These are phyloP conservation scores for Mastomys coucha DNA, from an alignment of 2,113 vertebrate genomes.

Conservation along the genomic window DNA sequence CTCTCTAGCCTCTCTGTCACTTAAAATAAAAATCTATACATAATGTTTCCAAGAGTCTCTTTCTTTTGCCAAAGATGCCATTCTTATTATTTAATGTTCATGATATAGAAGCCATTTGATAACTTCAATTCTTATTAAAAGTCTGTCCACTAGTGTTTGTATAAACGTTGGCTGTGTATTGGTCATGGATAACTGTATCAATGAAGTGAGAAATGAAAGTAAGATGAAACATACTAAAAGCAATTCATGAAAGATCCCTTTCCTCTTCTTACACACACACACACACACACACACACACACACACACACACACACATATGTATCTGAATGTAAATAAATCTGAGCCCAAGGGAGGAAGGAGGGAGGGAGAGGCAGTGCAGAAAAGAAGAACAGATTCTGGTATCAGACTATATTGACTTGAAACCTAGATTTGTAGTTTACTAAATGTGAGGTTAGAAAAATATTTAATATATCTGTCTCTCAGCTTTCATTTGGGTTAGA, in stretches of 20 bases:
- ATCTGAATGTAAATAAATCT: background rate
- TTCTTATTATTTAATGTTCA: conserved; percentile 33
- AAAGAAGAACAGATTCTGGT: background rate
- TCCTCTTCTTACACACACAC: too few relatives aligned
- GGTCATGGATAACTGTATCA: background rate
- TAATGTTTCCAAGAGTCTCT: conserved; percentile 10
- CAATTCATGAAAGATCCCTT: background rate
- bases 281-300: too few relatives aligned
- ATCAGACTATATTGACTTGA: background rate
- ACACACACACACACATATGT: background rate
- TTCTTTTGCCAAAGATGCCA: conserved; percentile 17
- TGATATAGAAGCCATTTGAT: background rate
- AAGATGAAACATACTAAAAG: background rate
- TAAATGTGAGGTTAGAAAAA: background rate
- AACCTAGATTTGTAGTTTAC: background rate
- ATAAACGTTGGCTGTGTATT: background rate
- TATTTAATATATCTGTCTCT: background rate
- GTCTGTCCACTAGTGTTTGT: background rate
- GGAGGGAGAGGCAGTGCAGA: background rate
- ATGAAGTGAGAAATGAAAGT: conserved; percentile 17
- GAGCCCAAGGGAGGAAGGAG: background rate
- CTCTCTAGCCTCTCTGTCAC: background rate
- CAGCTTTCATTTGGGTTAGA: background rate
- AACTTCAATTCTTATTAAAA: background rate
- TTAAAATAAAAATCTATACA: background rate